phyloP scores from a whole-genome alignment of 2,888 invertebrate genomes.

The Augochlorella aurata region DNA sequence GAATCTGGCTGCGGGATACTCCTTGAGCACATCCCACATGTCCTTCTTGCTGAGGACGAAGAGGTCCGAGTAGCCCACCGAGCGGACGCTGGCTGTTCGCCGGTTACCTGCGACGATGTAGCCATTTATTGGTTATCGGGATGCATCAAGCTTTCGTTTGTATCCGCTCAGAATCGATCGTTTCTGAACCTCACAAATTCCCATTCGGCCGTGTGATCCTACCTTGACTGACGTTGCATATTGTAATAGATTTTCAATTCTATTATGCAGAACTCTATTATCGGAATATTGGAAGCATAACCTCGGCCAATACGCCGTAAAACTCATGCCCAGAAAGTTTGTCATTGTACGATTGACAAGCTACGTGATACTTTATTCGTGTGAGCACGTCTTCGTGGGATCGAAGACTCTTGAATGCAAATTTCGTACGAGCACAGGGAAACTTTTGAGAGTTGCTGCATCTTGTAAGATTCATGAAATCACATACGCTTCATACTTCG shows the following conservation, averaged over 20 bases:
- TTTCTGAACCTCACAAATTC: conserved; percentile 28
- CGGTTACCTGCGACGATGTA: conserved; percentile 91
- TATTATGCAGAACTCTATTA: conserved; percentile 7
- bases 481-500: not conserved
- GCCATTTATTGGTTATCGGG: conserved; percentile 81
- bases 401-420: not conserved
- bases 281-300: conserved; percentile 15
- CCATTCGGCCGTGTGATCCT: conserved; percentile 16
- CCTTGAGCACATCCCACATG: conserved; percentile 99
- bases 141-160: conserved; percentile 72
- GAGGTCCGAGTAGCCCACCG: conserved; percentile 99
- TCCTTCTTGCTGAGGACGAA: conserved; percentile 99
- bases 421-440: not conserved
- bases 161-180: conserved; percentile 63
- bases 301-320: conserved; percentile 12
- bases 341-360: conserved; percentile 1
- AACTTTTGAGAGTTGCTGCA: not conserved
- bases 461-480: not conserved
- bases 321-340: conserved; percentile 42
- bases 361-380: conserved; percentile 7
- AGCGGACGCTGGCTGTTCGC: conserved; percentile 98
- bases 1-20: conserved; percentile 96
- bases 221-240: conserved; percentile 11
- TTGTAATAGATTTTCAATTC: conserved; percentile 3
- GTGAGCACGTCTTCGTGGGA: not conserved